A percentile compares a stretch with the other conserved stretches of the same genome.
Evolutionary conservation across 2,797 vertebrate genomes (phyloP).

Genomic region (Coilia nasus): DNA sequence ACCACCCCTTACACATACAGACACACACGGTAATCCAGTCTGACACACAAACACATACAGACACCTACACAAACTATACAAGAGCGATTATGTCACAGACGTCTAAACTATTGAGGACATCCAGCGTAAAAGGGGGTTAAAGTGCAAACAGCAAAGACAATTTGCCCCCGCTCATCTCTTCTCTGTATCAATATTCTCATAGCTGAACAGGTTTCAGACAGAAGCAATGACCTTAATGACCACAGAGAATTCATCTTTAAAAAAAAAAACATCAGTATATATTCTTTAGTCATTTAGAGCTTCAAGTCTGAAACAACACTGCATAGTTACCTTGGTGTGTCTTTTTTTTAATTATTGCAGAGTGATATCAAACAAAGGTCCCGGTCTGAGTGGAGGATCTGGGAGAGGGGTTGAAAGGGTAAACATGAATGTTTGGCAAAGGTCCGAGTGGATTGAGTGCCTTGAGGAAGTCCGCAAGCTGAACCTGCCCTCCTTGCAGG

Average conservation of each 20-base stretch:
- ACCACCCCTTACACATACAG: slow-evolving; percentile 28
- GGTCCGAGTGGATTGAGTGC: slow-evolving; percentile 26
- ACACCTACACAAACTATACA: slow-evolving; percentile 40
- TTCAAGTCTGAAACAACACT: slow-evolving; percentile 84
- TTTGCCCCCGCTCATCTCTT: slow-evolving; percentile 36
- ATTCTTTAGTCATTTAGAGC: slow-evolving; percentile 66
- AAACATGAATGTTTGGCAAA: slow-evolving; percentile 26
- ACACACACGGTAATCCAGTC: slow-evolving; percentile 42
- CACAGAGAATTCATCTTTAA: slow-evolving; percentile 55
- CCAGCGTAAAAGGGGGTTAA: slow-evolving; percentile 69
- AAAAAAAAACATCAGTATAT: slow-evolving; percentile 43
- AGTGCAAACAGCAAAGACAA: slow-evolving; percentile 75
- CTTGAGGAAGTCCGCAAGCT: slow-evolving; percentile 20
- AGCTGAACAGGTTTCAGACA: slow-evolving; percentile 57
- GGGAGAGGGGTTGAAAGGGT: slow-evolving; percentile 42
- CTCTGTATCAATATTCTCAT: slow-evolving; percentile 40
- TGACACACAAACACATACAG: slow-evolving; percentile 48
- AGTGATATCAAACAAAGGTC: slow-evolving; percentile 68
- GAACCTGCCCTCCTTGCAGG: background rate
- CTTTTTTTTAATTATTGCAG: slow-evolving; percentile 92
- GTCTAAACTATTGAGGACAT: slow-evolving; percentile 84
- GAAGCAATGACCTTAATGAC: slow-evolving; percentile 61
- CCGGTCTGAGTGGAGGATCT: background rate
- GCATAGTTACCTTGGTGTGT: slow-evolving; percentile 90
- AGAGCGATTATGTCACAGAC: slow-evolving; percentile 78